Conservation (phyloP, 2,797 vertebrate genomes). For the Takifugu rubripes region DNA sequence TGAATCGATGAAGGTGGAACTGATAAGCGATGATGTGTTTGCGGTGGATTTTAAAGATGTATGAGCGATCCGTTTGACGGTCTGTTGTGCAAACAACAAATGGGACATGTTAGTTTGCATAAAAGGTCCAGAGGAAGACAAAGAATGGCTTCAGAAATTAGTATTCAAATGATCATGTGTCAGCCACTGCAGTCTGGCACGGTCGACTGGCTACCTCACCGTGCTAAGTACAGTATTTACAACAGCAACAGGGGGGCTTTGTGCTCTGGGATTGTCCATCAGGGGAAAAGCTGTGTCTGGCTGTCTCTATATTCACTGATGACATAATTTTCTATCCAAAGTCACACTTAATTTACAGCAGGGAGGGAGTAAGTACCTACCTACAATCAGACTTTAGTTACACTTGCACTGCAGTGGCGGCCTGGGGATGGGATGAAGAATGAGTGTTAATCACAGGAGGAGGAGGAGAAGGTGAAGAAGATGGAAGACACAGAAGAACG, state of each 20-base stretch:
- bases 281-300: conserved; percentile 37
- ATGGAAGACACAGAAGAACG: conserved; percentile 44
- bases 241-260: conserved; percentile 33
- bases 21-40: conserved; percentile 24
- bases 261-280: conserved; percentile 42
- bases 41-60: not conserved
- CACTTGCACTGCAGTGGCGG: conserved; percentile 77
- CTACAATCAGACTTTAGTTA: conserved; percentile 78
- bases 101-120: not conserved
- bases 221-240: conserved; percentile 35
- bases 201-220: conserved; percentile 34
- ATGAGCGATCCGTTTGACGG: not conserved
- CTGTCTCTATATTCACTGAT: conserved; percentile 46
- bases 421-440: conserved; percentile 79
- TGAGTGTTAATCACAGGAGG: conserved; percentile 73
- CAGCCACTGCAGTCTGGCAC: conserved; percentile 54
- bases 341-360: conserved; percentile 64
- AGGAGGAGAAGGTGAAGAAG: conserved; percentile 40
- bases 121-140: conserved; percentile 8
- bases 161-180: conserved; percentile 32
- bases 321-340: conserved; percentile 49
- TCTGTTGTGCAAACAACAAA: not conserved
- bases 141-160: conserved; percentile 6
- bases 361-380: conserved; percentile 67
- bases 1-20: conserved; percentile 30